These are phyloP conservation scores for Synaphobranchus kaupii DNA, from an alignment of 2,797 vertebrate species.

Conservation along the genomic window DNA sequence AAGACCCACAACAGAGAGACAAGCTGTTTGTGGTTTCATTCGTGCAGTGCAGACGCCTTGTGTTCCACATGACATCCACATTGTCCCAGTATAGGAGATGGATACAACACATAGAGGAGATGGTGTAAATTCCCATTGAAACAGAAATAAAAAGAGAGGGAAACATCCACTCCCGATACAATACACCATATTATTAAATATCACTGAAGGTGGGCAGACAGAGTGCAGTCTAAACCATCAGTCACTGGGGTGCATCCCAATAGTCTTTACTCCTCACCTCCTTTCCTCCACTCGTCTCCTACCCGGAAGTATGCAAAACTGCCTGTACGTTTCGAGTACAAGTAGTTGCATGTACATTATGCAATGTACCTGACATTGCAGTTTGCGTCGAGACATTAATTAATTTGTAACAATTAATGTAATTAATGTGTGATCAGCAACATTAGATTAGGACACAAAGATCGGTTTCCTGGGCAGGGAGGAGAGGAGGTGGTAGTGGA, in stretches of 20 bases:
- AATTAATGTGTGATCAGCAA: too few species aligned
- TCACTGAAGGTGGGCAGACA: not conserved
- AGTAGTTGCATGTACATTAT: too few species aligned
- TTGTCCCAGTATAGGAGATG: not conserved
- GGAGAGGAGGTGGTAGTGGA: too few species aligned
- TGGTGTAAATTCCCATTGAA: not conserved
- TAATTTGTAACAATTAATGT: too few species aligned
- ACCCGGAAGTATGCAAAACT: too few species aligned
- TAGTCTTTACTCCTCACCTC: too few species aligned
- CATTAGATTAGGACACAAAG: too few species aligned
- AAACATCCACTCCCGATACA: not conserved
- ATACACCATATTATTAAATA: not conserved
- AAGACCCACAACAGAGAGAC: slow-evolving; percentile 13
- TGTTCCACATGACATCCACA: not conserved
- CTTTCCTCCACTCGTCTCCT: too few species aligned
- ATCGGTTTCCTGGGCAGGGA: too few species aligned
- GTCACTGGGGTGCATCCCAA: not conserved
- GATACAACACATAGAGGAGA: not conserved
- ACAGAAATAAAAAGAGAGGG: not conserved
- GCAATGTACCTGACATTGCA: too few species aligned
- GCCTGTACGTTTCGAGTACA: too few species aligned
- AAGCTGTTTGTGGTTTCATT: slow-evolving; percentile 2
- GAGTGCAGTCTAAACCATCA: not conserved
- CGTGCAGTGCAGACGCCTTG: not conserved
- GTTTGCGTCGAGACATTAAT: too few species aligned